phyloP scores from a whole-genome alignment of 2,888 invertebrate genomes.

The Iselma pallidipennis region DNA sequence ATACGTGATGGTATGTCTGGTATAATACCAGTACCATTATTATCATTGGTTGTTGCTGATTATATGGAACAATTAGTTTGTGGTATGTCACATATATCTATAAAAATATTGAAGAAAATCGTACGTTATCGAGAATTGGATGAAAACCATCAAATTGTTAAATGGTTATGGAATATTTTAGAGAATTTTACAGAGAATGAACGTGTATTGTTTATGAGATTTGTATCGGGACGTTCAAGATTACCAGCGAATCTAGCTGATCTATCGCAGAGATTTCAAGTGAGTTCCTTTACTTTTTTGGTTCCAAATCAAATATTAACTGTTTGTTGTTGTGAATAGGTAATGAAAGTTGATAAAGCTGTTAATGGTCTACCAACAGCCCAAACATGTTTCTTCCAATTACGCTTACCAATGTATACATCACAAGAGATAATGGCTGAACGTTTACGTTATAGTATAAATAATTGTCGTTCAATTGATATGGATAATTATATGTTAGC shows the following conservation, averaged over 20 bases:
- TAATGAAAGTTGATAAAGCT: slow-evolving; percentile 62
- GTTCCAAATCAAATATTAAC: background rate
- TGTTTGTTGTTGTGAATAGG: slow-evolving; percentile 44
- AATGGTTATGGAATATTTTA: slow-evolving; percentile 68
- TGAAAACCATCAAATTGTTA: slow-evolving; percentile 62
- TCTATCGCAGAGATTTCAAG: slow-evolving; percentile 67
- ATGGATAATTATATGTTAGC: slow-evolving; percentile 73
- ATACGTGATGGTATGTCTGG: slow-evolving; percentile 68
- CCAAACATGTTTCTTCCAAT: slow-evolving; percentile 67
- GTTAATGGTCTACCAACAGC: slow-evolving; percentile 66
- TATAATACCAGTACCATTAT: slow-evolving; percentile 65
- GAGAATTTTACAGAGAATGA: slow-evolving; percentile 66
- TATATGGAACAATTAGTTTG: slow-evolving; percentile 67
- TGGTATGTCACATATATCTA: slow-evolving; percentile 65
- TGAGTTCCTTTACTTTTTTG: slow-evolving; percentile 34
- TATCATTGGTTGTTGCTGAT: slow-evolving; percentile 63
- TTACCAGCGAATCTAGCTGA: slow-evolving; percentile 68
- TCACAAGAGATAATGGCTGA: slow-evolving; percentile 65
- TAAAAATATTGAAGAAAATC: slow-evolving; percentile 63
- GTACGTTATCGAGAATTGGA: slow-evolving; percentile 69
- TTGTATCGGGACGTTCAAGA: slow-evolving; percentile 67
- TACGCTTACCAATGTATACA: slow-evolving; percentile 65
- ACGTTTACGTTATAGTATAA: slow-evolving; percentile 66
- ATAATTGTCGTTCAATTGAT: slow-evolving; percentile 69
- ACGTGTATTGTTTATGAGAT: slow-evolving; percentile 66